Base-by-base conservation (phyloP, 1,140 invertebrate genomes). In the Parasteatoda tepidariorum region DNA sequence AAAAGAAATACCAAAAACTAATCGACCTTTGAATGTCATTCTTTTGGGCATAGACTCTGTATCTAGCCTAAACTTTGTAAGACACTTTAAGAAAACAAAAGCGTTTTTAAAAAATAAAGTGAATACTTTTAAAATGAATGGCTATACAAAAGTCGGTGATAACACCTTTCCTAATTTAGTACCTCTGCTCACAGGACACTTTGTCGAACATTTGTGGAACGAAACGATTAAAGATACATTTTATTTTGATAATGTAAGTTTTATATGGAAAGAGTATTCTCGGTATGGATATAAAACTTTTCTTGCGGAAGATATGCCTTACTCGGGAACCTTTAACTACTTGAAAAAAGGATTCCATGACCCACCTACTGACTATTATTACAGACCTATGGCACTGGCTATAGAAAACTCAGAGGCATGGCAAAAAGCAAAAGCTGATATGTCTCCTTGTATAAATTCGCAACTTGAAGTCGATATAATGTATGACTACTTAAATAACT, bases 311-410 rank as follows among this genome's bases (percentile, higher is more conserved):
- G 96, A 97, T 88, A 90, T 90, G 5, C 91, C 92, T 0, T 88
- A 89, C 28, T 92, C 95, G 26, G 93, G 93, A 3, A 93, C 94
- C 0, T 97, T 96, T 86, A 96, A 96, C 88, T 96, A 94, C 87
- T 87, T 92, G 7, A 94, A 93, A 87, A 89, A 90, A 41, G 96
- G 96, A 0, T 97, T 97, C 87, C 88, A 91, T 9, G 89, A 92
- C 28, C 92, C 92, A n/a, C 95, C 96, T 0, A 94, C 93, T 0
- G 94, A 97, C 88, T 96, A 95, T 87, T 96, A 95, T 85, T 90
- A 93, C 48, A 89, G 94, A 64, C 93, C 94, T 0, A 95, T 94
- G 87, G 92, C 78, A 22, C 66, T 84, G 3, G 84, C 84, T 11
- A 28, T 76, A 7, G 66, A 86, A 6, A 5, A n/a, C 24, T 59